These are phyloP conservation scores for Otis tarda DNA, from an alignment of 2,113 vertebrate species.

Conservation along the genomic window DNA sequence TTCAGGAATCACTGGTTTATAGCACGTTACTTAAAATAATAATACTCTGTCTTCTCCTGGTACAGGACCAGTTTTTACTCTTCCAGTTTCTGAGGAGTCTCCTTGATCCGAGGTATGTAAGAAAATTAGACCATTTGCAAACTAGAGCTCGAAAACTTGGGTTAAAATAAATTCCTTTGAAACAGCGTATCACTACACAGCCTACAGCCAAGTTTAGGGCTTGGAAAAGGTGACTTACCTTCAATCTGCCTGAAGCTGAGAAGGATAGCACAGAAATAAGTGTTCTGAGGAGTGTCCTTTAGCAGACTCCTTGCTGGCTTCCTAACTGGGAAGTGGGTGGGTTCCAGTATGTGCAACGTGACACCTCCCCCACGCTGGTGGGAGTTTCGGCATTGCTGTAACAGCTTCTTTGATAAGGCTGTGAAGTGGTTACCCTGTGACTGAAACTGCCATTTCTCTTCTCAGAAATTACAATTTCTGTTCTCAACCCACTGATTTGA, in stretches of 20 bases:
- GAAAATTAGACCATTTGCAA: not conserved
- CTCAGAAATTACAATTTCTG: not conserved
- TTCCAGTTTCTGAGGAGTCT: slow-evolving; percentile 89
- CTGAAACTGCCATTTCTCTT: not conserved
- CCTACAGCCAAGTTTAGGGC: not conserved
- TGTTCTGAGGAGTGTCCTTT: not conserved
- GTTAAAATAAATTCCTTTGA: not conserved
- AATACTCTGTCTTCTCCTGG: not conserved
- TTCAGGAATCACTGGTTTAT: not conserved
- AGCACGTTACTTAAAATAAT: not conserved
- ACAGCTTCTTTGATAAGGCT: not conserved
- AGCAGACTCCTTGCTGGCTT: not conserved
- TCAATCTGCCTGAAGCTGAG: not conserved
- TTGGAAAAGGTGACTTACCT: not conserved
- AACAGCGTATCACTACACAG: not conserved
- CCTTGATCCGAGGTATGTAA: slow-evolving; percentile 86
- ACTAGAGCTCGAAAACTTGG: not conserved
- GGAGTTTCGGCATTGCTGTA: not conserved
- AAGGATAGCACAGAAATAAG: not conserved
- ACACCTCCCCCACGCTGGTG: accelerated
- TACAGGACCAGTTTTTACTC: slow-evolving; percentile 83
- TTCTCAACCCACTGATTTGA: not conserved
- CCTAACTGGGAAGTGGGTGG: not conserved
- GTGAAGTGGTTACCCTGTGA: not conserved
- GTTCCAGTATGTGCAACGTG: not conserved